These are phyloP conservation scores for Numenius arquata DNA, from an alignment of 2,113 vertebrate genomes.

Conservation along the genomic window DNA sequence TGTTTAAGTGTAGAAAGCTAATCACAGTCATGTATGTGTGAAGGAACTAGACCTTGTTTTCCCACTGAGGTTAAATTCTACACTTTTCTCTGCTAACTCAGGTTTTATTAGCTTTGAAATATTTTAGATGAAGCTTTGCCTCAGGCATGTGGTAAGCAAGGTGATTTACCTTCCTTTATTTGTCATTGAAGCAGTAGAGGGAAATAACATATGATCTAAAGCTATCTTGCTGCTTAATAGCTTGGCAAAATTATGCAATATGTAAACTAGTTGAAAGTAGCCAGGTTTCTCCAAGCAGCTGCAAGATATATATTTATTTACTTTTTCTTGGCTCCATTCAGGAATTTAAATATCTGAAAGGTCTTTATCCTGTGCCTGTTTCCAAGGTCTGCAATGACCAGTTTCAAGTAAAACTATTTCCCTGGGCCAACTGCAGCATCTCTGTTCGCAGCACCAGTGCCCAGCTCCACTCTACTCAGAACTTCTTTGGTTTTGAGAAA, in stretches of 20 bases:
- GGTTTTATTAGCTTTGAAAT: constrained; percentile 17
- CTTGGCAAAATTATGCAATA: not conserved
- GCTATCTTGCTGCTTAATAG: not conserved
- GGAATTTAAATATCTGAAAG: not conserved
- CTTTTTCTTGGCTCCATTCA: not conserved
- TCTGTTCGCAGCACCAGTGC: not conserved
- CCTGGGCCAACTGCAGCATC: not conserved
- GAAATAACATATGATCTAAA: not conserved
- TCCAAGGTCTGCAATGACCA: not conserved
- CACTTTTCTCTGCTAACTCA: not conserved
- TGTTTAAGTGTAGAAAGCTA: not conserved
- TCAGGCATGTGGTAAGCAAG: not conserved
- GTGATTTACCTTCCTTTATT: constrained; percentile 30
- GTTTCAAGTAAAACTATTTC: not conserved
- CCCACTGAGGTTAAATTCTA: not conserved
- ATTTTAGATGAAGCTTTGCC: not conserved
- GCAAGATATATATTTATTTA: not conserved
- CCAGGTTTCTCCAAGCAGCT: not conserved
- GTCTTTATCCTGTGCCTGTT: not conserved
- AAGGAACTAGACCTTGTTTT: constrained; percentile 17
- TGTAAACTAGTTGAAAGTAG: not conserved
- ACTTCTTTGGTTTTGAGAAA: not conserved
- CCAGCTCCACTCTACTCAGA: rapidly evolving
- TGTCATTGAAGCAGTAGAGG: not conserved
- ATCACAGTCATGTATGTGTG: not conserved